A percentile compares a stretch with the other conserved stretches of the same genome.
Conservation (phyloP, 2,888 invertebrate genomes). For the Digitonthophagus gazella region DNA sequence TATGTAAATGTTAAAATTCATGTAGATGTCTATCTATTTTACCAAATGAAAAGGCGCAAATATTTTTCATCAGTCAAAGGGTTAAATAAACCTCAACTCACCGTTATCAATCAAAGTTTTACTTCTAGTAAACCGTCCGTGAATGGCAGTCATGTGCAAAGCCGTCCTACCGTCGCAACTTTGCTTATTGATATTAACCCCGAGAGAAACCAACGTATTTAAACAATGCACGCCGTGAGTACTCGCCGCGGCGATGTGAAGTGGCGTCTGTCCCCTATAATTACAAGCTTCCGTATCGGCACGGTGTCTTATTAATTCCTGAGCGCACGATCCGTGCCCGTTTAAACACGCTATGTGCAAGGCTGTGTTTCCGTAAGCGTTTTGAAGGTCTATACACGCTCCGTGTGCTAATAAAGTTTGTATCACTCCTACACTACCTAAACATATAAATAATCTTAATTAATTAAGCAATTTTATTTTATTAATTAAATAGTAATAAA, state of each 20-base stretch:
- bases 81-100: conserved; percentile 31
- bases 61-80: too few species aligned
- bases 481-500: not conserved
- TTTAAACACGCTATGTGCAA: conserved; percentile 62
- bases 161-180: conserved; percentile 61
- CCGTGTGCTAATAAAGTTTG: conserved; percentile 54
- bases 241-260: conserved; percentile 62
- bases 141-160: conserved; percentile 65
- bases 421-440: conserved; percentile 41
- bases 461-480: not conserved
- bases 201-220: conserved; percentile 55
- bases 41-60: too few species aligned
- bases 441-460: not conserved
- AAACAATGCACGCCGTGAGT: conserved; percentile 62
- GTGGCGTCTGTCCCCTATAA: conserved; percentile 58
- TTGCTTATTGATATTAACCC: conserved; percentile 56
- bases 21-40: too few species aligned
- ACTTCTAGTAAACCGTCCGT: conserved; percentile 62
- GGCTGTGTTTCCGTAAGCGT: conserved; percentile 60
- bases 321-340: conserved; percentile 57
- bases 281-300: conserved; percentile 57
- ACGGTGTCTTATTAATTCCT: conserved; percentile 53
- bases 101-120: conserved; percentile 62
- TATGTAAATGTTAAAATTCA: too few species aligned
- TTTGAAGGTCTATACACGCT: conserved; percentile 58